phyloP scores from a whole-genome alignment of 2,888 invertebrate species.

The Salticus scenicus region DNA sequence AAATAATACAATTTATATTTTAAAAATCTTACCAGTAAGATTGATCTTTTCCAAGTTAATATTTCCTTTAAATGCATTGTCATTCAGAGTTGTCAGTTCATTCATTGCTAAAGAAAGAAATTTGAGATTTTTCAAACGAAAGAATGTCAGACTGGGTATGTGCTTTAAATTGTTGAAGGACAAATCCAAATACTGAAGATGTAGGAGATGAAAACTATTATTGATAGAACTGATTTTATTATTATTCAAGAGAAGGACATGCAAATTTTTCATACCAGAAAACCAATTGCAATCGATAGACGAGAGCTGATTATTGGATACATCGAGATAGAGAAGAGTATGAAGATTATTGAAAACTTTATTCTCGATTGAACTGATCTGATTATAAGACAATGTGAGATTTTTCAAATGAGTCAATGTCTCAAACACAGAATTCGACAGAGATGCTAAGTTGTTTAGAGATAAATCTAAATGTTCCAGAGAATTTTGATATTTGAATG shows the following conservation, averaged over 20 bases:
- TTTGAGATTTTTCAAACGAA: conserved; percentile 49
- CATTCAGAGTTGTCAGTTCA: conserved; percentile 51
- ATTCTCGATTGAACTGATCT: conserved; percentile 34
- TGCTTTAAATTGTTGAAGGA: conserved; percentile 40
- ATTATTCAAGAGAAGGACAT: conserved; percentile 27
- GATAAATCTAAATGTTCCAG: conserved; percentile 54
- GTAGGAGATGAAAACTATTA: conserved; percentile 31
- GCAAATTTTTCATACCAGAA: conserved; percentile 28
- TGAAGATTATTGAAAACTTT: conserved; percentile 36
- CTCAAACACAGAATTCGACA: conserved; percentile 32
- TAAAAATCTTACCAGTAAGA: conserved; percentile 47
- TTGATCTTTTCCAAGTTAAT: conserved; percentile 52
- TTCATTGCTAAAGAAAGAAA: conserved; percentile 57
- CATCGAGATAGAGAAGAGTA: conserved; percentile 40
- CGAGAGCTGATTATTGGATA: conserved; percentile 44
- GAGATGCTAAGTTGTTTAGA: conserved; percentile 28
- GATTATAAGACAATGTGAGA: conserved; percentile 51
- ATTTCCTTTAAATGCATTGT: conserved; percentile 50
- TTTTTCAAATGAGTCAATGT: conserved; percentile 33
- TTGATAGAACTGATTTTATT: conserved; percentile 50
- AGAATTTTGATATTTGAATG: conserved; percentile 43
- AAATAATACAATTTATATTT: too few species aligned
- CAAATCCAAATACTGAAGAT: conserved; percentile 52
- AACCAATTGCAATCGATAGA: conserved; percentile 31
- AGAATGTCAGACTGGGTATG: conserved; percentile 33